These are phyloP conservation scores for Perizoma affinitatum DNA, from an alignment of 2,888 invertebrate genomes.

Conservation along the genomic window DNA sequence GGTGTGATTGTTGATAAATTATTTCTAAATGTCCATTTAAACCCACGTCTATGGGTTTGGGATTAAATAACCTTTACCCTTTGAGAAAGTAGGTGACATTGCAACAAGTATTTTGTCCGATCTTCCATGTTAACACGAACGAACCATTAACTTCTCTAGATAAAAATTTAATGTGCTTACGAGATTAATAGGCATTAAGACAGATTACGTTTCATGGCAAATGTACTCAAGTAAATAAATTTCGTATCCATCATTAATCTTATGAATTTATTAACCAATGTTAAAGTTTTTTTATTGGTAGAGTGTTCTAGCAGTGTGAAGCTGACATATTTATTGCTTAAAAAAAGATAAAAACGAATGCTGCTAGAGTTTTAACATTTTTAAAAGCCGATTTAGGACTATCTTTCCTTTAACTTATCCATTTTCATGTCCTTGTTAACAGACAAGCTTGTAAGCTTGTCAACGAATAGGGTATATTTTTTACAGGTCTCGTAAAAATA, in stretches of 20 bases:
- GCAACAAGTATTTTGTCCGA: conserved; percentile 34
- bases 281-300: conserved; percentile 38
- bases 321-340: conserved; percentile 72
- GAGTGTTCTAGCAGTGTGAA: conserved; percentile 65
- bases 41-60: too few species aligned
- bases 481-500: conserved; percentile 40
- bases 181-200: conserved; percentile 73
- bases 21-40: too few species aligned
- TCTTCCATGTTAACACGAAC: conserved; percentile 54
- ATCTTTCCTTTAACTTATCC: conserved; percentile 50
- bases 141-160: conserved; percentile 56
- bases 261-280: conserved; percentile 70
- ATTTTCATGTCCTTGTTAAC: conserved; percentile 54
- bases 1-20: too few species aligned
- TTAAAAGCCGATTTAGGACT: conserved; percentile 58
- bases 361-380: conserved; percentile 61
- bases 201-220: conserved; percentile 72
- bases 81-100: conserved; percentile 20
- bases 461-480: conserved; percentile 49
- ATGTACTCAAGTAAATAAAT: conserved; percentile 76
- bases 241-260: conserved; percentile 78
- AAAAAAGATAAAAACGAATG: conserved; percentile 68
- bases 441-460: conserved; percentile 62
- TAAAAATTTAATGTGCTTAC: conserved; percentile 58
- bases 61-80: too few species aligned